Base-by-base conservation (phyloP, 2,797 vertebrate species). In the Molossus molossus region DNA sequence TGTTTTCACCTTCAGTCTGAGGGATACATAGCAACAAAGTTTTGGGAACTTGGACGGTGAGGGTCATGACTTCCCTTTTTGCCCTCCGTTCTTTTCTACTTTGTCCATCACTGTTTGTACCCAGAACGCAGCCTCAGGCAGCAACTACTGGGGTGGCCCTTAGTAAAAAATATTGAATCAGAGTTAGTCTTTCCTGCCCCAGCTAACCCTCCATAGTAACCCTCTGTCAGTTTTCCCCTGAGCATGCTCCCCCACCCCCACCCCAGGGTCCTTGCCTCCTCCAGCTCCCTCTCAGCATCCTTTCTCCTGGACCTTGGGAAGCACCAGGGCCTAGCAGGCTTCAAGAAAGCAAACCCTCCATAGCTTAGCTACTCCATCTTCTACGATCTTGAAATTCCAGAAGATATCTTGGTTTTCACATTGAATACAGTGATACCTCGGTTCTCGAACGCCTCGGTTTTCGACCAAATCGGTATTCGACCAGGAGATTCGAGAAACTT, bases 1-100 rank as follows among this genome's bases (percentile, higher is more conserved):
- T 87, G 80, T 76, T 90, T 77, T 87, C n/a, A 57, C 83, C 64
- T 94, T 67, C 67, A 95, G 45, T 80, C 20, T 25, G 15, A 72
- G 15, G 17, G 7, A 9, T 23, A 81, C 3, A 21, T 2, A 67
- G 48, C 80, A 92, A 80, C 55, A 73, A 37, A 50, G 29, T 79
- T 37, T n/a, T 27, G 33, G 53, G 23, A 75, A 64, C n/a, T 75
- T 79, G 76, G 29, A 83, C 87, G 18, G n/a, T 33, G n/a, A 48
- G 8, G 15, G 7, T 62, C n/a, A 23, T 58, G 8, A 45, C 13
- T 55, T 9, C 3, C 1, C 37, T 27, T 69, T 37, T 4, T 0
- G 2, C 27, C 25, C 23, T 60, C 5, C 23, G 14, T 84, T 11
- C 20, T 84, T 70, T 77, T 62, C 85, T 86, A 7, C 64, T 88